Conservation (phyloP, 2,797 vertebrate species). For the Pseudochaenichthys georgianus region DNA sequence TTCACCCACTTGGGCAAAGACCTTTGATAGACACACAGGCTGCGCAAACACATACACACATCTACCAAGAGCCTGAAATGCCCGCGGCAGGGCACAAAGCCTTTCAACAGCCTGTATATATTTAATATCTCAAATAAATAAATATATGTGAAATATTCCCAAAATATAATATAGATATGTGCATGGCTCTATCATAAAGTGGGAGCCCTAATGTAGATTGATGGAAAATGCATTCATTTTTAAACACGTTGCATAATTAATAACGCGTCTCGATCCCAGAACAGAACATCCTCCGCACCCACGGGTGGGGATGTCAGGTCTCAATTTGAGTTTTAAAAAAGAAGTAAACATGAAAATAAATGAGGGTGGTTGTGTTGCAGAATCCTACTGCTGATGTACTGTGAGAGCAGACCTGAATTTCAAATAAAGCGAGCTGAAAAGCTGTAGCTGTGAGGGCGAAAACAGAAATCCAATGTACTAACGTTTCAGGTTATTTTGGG, state of each 20-base stretch:
- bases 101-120: constrained; percentile 29
- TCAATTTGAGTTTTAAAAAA: constrained; percentile 24
- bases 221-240: constrained; percentile 59
- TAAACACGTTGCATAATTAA: constrained; percentile 68
- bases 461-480: not conserved
- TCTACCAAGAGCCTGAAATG: not conserved
- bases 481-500: constrained; percentile 5
- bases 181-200: constrained; percentile 28
- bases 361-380: constrained; percentile 13
- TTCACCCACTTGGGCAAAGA: constrained; percentile 30
- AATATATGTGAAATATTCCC: constrained; percentile 4
- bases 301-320: constrained; percentile 37
- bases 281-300: constrained; percentile 34
- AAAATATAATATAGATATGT: constrained; percentile 25
- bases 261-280: constrained; percentile 33
- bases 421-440: not conserved
- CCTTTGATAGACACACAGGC: not conserved
- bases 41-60: not conserved
- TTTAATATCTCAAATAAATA: constrained; percentile 19
- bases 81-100: constrained; percentile 17
- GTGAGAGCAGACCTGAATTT: constrained; percentile 13
- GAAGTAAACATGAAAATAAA: constrained; percentile 33
- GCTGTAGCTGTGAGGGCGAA: not conserved
- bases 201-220: constrained; percentile 35
- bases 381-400: constrained; percentile 11